These are phyloP conservation scores for Melikaiella ostensackeni DNA, from an alignment of 2,888 invertebrate genomes.

Conservation along the genomic window DNA sequence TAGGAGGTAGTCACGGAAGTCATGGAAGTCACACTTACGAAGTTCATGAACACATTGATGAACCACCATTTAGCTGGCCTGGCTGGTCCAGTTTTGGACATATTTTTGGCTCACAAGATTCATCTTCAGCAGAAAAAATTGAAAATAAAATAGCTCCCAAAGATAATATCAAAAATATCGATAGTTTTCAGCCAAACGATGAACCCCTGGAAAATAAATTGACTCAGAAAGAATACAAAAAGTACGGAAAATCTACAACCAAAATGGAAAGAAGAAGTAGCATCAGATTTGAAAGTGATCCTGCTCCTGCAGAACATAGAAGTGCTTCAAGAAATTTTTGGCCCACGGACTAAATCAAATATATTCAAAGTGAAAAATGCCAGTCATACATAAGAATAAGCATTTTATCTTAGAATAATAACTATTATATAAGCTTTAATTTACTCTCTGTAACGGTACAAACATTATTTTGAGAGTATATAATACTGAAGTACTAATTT, in stretches of 20 bases:
- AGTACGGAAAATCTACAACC: neutral
- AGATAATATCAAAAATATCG: conserved; percentile 4
- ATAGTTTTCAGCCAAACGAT: conserved; percentile 46
- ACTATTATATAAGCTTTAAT: neutral
- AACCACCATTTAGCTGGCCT: conserved; percentile 61
- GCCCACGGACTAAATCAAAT: neutral
- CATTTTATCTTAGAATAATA: neutral
- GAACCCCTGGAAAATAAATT: conserved; percentile 58
- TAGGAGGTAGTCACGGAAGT: neutral
- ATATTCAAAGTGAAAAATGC: neutral
- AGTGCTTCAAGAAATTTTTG: conserved; percentile 1
- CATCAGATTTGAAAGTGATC: conserved; percentile 15
- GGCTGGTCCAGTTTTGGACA: conserved; percentile 64
- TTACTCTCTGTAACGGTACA: neutral
- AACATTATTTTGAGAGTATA: neutral
- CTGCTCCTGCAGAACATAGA: neutral
- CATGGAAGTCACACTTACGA: conserved; percentile 56
- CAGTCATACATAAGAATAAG: conserved; percentile 7
- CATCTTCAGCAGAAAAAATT: conserved; percentile 36
- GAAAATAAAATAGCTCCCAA: conserved; percentile 60
- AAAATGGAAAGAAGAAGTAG: neutral
- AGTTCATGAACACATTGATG: conserved; percentile 65
- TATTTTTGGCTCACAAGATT: conserved; percentile 47
- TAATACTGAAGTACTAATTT: neutral
- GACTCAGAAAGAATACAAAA: conserved; percentile 52